Evolutionary conservation across 2,888 invertebrate species (phyloP), one percentile per base, ranked within the genome.

Genomic region (Drosophila leonis): DNA sequence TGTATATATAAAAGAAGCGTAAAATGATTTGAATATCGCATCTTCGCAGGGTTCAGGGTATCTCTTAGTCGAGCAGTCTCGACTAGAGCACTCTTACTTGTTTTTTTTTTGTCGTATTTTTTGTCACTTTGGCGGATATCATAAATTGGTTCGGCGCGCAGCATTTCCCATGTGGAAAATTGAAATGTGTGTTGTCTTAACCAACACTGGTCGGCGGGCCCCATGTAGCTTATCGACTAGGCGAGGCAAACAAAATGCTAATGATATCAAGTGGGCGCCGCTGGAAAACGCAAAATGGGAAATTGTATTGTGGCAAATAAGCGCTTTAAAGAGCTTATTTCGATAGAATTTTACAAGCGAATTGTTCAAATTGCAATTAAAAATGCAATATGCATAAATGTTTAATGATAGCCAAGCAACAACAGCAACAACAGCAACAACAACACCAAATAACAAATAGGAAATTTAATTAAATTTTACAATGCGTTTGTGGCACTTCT

Each of bases 111-210:
- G 12, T 35, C 12, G 0, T 35, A 4, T 37, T 37, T 37, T 44
- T 24, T 24, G 69, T 72, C 74, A 80, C 78, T 78, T 80, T 82
- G 73, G 78, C 80, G 89, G 84, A 90, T 88, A 77, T 81, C 83
- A 90, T 91, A 90, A 91, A 90, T 91, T 90, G 89, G 86, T 86
- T 86, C 82, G 87, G 75, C 81, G 80, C 42, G 52, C 81, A 80
- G 76, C 82, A 44, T 44, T 44, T 44, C 8, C 44, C 44, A 44
- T 27, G 44, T 44, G 44, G 44, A 44, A 44, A 44, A 44, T 44
- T 24, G 24, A 44, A 44, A 44, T 44, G 87, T 88, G 27, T 46
- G 46, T 46, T 46, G 46, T 24, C 33, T 52, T 35, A 35, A 6
- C 24, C 35, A 52, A 35, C 31, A 20, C 49, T 51, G 49, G 20